These are phyloP conservation scores for Leptodactylus fallax DNA, from an alignment of 2,797 vertebrate species.

Conservation along the genomic window DNA sequence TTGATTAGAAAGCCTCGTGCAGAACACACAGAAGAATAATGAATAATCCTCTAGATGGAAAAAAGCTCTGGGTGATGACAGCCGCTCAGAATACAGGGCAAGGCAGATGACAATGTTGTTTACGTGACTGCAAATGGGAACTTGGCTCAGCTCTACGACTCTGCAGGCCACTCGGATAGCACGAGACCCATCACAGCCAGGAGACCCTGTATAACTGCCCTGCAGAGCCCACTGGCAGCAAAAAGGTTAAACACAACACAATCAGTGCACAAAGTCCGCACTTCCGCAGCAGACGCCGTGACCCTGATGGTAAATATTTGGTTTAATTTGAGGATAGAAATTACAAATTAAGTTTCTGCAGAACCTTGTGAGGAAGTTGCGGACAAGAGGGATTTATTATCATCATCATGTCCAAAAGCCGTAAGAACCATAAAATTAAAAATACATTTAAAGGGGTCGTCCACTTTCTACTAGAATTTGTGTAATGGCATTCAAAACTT, in stretches of 20 bases:
- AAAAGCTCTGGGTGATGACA: not conserved
- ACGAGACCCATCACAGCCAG: too few relatives aligned
- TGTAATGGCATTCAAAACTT: too few relatives aligned
- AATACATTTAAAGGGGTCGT: not conserved
- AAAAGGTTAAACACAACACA: not conserved
- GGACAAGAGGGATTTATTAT: not conserved
- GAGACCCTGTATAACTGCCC: not conserved
- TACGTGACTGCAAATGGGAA: not conserved
- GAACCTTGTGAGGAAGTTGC: not conserved
- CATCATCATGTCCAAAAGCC: not conserved
- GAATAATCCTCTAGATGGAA: not conserved
- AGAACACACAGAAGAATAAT: not conserved
- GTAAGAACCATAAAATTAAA: not conserved
- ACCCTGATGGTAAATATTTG: conserved; percentile 22
- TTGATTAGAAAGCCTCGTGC: not conserved
- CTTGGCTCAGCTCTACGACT: not conserved
- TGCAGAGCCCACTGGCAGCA: not conserved
- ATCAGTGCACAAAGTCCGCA: not conserved
- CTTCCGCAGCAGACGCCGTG: not conserved
- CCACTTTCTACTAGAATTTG: too few relatives aligned
- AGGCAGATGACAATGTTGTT: not conserved
- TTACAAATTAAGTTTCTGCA: not conserved
- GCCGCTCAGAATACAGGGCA: not conserved
- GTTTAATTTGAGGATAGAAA: not conserved
- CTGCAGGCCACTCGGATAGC: not conserved